Evolutionary conservation across 2,888 invertebrate species (phyloP), one percentile per base, ranked within the genome.

Genomic region (Anoncus sp.): DNA sequence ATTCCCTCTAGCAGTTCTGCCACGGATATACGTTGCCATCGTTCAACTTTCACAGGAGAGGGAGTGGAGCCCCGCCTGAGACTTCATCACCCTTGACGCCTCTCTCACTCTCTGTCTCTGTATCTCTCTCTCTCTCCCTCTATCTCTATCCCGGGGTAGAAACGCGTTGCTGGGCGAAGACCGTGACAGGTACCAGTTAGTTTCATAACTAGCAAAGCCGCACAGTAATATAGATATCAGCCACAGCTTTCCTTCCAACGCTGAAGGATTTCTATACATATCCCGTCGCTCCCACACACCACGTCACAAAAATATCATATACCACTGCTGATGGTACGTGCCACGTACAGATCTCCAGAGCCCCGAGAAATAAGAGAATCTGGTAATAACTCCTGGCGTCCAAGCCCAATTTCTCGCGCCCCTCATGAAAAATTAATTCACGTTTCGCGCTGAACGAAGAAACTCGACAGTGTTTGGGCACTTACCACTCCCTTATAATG

Each of bases 191-290:
- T 74, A 75, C 69, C 62, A 75, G 75, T 79, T 79, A 89, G 87
- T 88, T 90, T 88, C 88, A 86, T 87, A 90, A 89, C 87, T 86
- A 86, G 86, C 87, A 88, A 90, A 89, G 89, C 89, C 86, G 77
- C 79, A 81, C 14, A 80, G 87, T 89, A 89, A 89, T 90, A 35
- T 12, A 86, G 85, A 88, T 86, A 89, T 89, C 87, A 86, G 81
- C 80, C 49, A 9, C 20, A 38, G 55, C 53, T 69, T 71, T 70
- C 55, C 59, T 69, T 40, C 27, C 14, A 35, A 38, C 31, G 18
- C 31, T 40, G 63, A 45, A 51, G 38, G n/a, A 4, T 65, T 59
- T 27, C 12, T 14, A 22, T 27, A 31, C 69, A 69, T 16, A 47
- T 63, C 24, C 24, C 20, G 35, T 55, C 49, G 18, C 24, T 7